A percentile compares a stretch with the other conserved stretches of the same genome.
These are phyloP conservation scores for Nibea albiflora DNA, from an alignment of 2,113 vertebrate species.

Conservation along the genomic window DNA sequence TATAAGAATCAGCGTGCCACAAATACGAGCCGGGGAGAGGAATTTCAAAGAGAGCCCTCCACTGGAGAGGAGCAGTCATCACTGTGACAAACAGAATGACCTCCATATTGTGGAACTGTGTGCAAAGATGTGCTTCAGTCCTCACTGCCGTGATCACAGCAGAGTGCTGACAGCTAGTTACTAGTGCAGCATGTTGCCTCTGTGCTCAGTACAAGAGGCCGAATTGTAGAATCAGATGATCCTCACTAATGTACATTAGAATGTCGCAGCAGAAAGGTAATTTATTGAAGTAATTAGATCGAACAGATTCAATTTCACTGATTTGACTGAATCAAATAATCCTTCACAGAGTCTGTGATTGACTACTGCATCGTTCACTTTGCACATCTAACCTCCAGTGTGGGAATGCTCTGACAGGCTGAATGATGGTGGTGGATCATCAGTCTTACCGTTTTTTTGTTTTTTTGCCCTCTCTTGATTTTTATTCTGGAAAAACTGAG, in stretches of 20 bases:
- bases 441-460: background rate
- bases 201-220: background rate
- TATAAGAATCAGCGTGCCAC: background rate
- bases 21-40: background rate
- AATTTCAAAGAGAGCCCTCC: constrained; percentile 41
- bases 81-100: constrained; percentile 17
- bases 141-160: constrained; percentile 8
- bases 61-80: constrained; percentile 43
- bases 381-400: constrained; percentile 4
- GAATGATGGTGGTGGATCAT: background rate
- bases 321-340: background rate
- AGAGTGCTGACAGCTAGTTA: constrained; percentile 20
- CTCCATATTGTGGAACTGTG: constrained; percentile 4
- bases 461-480: constrained; percentile 16
- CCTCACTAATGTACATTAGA: background rate
- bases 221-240: background rate
- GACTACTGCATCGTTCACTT: background rate
- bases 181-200: background rate
- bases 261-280: background rate
- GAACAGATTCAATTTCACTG: background rate
- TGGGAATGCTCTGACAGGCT: constrained; percentile 3
- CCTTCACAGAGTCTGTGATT: background rate
- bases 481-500: constrained; percentile 29
- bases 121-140: constrained; percentile 3
- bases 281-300: constrained; percentile 1